Percentiles rank a stretch among this genome's conserved stretches.
phyloP scores from a whole-genome alignment of 2,797 vertebrate genomes.

The Pteronotus mesoamericanus region DNA sequence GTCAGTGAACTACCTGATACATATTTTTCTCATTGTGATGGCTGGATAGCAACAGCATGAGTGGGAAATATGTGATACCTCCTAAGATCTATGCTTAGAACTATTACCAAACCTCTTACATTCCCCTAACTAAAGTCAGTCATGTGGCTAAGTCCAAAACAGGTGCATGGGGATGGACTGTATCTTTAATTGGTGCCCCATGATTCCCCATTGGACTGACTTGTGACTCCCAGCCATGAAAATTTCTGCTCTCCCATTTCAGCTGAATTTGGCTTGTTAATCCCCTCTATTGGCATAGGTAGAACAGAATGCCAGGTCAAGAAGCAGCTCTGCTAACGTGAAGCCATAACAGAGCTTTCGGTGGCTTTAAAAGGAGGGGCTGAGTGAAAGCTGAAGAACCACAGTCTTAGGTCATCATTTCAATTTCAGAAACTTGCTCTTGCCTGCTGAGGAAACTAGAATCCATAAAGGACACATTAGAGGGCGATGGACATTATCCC shows the following conservation, averaged over 20 bases:
- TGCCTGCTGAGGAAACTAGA: background rate
- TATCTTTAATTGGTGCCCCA: background rate
- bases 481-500: background rate
- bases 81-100: background rate
- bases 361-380: background rate
- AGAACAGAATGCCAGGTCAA: background rate
- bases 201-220: background rate
- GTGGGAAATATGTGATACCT: background rate
- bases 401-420: background rate
- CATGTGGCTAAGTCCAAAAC: background rate
- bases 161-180: background rate
- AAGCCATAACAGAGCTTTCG: background rate
- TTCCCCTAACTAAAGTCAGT: background rate
- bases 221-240: background rate
- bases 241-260: background rate
- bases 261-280: background rate
- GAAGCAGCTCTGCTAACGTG: background rate
- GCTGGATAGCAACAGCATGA: background rate
- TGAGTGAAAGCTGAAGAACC: background rate
- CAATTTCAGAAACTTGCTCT: slow-evolving; percentile 13
- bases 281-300: background rate
- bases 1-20: background rate
- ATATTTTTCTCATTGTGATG: background rate
- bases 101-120: background rate
- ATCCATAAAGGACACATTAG: background rate